phyloP scores from a whole-genome alignment of 2,797 vertebrate species.

The Aselliscus stoliczkanus region DNA sequence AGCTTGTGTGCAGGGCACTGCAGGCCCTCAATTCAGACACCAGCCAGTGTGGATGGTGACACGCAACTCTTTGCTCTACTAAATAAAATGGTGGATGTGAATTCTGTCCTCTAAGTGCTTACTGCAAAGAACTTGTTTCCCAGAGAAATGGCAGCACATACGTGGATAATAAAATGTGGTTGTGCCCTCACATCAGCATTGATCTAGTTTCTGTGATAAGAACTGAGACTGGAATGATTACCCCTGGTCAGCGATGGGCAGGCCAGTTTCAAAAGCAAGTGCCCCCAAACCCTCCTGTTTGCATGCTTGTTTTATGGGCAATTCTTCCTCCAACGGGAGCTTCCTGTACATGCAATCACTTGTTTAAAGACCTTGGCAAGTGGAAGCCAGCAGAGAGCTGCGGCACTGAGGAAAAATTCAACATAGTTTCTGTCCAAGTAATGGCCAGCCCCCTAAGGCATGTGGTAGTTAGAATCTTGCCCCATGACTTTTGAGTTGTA shows the following conservation, averaged over 20 bases:
- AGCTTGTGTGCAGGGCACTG: neutral
- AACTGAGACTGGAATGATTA: neutral
- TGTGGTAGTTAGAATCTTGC: neutral
- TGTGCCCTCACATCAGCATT: neutral
- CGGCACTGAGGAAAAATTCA: neutral
- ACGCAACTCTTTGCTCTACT: neutral
- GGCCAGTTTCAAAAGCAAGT: neutral
- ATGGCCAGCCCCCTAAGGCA: neutral
- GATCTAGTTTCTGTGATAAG: neutral
- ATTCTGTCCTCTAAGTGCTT: neutral
- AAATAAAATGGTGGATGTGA: neutral
- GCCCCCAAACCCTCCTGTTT: neutral
- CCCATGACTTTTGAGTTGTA: neutral
- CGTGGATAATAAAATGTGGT: neutral
- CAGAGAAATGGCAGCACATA: neutral
- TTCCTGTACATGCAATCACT: neutral
- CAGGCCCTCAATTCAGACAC: neutral
- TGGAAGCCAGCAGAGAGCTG: slow-evolving; percentile 16
- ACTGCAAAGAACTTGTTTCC: neutral
- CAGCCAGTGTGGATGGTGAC: neutral
- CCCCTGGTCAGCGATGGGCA: neutral
- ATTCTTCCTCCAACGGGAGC: neutral
- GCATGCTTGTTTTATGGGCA: neutral
- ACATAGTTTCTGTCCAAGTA: neutral
- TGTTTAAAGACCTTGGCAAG: slow-evolving; percentile 35